A percentile compares a stretch with the other conserved stretches of the same genome.
Evolutionary conservation across 2,113 vertebrate genomes (phyloP).

Genomic region (Ariopsis seemanni): DNA sequence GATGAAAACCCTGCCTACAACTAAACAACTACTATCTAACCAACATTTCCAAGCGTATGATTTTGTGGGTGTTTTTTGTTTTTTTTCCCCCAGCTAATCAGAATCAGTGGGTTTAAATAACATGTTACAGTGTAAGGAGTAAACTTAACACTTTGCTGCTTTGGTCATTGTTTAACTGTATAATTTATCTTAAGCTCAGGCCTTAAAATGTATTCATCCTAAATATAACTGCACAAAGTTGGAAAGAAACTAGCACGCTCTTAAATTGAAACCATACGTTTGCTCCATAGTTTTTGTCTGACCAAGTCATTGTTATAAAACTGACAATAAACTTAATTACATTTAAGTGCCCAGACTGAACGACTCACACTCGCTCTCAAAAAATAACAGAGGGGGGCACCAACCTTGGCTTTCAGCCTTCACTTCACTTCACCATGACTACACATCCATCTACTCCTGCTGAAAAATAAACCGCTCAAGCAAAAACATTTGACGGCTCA

Average conservation of each 20-base stretch:
- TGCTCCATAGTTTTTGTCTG: not conserved
- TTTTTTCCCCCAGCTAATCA: not conserved
- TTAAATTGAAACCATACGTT: not conserved
- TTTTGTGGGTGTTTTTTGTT: not conserved
- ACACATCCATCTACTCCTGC: not conserved
- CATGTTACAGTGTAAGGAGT: not conserved
- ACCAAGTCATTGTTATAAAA: not conserved
- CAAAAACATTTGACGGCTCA: not conserved
- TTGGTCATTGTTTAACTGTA: not conserved
- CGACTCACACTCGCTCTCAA: too few species aligned
- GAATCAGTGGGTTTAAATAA: constrained; percentile 1
- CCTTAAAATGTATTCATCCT: not conserved
- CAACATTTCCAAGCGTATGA: not conserved
- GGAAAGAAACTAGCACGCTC: not conserved
- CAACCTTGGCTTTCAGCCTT: not conserved
- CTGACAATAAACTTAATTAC: constrained; percentile 7
- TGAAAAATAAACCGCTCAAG: not conserved
- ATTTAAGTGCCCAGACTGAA: not conserved
- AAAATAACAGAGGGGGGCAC: not conserved
- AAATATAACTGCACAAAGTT: not conserved
- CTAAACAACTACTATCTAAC: not conserved
- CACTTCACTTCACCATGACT: not conserved
- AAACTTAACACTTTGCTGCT: not conserved
- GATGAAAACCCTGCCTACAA: not conserved
- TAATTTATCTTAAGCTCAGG: not conserved